Evolutionary conservation across 30 jellyfish, hydroid and myxozoan species (phyloP).

Genomic region (Sanderia malayensis): DNA sequence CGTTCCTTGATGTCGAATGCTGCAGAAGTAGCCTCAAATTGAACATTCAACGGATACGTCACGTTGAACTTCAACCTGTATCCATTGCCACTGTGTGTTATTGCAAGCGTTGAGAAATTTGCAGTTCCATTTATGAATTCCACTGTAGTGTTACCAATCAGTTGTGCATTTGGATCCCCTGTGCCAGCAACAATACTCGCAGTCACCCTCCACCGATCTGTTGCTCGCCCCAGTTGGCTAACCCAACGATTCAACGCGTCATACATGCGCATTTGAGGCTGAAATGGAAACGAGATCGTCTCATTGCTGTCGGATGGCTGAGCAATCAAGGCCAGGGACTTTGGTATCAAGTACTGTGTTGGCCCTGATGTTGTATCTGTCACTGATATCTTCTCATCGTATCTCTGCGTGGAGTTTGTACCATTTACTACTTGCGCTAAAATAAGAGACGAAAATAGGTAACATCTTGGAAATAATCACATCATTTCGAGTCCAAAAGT

Average conservation of each 20-base stretch:
- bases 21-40: conserved; percentile 39
- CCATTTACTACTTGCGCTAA: conserved; percentile 64
- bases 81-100: conserved; percentile 82
- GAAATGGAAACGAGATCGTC: conserved; percentile 70
- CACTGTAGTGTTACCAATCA: conserved; percentile 69
- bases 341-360: conserved; percentile 62
- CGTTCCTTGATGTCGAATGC: conserved; percentile 78
- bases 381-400: conserved; percentile 28
- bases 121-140: conserved; percentile 93
- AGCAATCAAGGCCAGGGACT: conserved; percentile 28
- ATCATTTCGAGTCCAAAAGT: too few relatives aligned
- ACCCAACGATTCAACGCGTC: conserved; percentile 77
- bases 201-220: conserved; percentile 72
- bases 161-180: conserved; percentile 68
- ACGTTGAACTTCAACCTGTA: conserved; percentile 72
- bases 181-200: conserved; percentile 67
- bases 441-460: too few relatives aligned
- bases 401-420: conserved; percentile 48
- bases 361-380: conserved; percentile 15
- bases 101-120: conserved; percentile 69
- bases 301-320: conserved; percentile 72
- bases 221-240: conserved; percentile 61
- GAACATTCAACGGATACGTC: conserved; percentile 59
- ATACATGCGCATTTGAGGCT: conserved; percentile 70
- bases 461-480: too few relatives aligned